Conservation (phyloP, 2,113 vertebrate species). For the Vulpes ferrilata region DNA sequence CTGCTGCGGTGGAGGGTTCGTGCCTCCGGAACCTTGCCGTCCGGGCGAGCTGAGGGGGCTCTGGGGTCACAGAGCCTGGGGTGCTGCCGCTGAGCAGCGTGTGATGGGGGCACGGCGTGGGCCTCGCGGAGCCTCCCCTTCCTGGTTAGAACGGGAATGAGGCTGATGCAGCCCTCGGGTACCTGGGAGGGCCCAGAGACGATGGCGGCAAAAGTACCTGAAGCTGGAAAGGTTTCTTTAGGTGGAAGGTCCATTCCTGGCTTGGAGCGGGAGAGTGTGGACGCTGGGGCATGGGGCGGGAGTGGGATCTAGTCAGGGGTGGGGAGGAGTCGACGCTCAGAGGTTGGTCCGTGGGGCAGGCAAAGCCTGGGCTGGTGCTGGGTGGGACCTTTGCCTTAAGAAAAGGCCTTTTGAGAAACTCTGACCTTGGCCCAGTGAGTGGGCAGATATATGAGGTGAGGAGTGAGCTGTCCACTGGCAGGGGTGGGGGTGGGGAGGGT, state of each 20-base stretch:
- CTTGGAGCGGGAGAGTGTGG: neutral
- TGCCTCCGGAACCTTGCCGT: no score
- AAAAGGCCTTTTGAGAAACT: neutral
- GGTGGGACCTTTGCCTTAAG: neutral
- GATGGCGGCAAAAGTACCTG: no score
- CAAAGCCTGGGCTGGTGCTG: neutral
- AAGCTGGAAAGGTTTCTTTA: neutral
- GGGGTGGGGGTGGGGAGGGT: constrained; percentile 27
- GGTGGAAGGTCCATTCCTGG: neutral
- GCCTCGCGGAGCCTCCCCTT: neutral
- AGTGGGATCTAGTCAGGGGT: neutral
- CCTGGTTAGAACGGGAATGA: neutral
- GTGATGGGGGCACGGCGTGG: neutral
- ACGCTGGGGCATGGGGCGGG: no score
- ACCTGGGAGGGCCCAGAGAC: neutral
- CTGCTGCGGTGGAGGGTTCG: neutral
- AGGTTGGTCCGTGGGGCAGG: neutral
- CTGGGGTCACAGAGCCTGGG: neutral
- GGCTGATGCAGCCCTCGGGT: neutral
- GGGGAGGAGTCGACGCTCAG: neutral
- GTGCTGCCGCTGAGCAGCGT: neutral
- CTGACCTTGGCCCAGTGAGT: neutral
- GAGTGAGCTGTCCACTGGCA: neutral
- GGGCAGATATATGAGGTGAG: neutral
- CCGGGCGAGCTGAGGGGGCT: neutral